These are phyloP conservation scores for Scaptomyza hsui DNA, from an alignment of 1,140 invertebrate genomes.

Conservation along the genomic window DNA sequence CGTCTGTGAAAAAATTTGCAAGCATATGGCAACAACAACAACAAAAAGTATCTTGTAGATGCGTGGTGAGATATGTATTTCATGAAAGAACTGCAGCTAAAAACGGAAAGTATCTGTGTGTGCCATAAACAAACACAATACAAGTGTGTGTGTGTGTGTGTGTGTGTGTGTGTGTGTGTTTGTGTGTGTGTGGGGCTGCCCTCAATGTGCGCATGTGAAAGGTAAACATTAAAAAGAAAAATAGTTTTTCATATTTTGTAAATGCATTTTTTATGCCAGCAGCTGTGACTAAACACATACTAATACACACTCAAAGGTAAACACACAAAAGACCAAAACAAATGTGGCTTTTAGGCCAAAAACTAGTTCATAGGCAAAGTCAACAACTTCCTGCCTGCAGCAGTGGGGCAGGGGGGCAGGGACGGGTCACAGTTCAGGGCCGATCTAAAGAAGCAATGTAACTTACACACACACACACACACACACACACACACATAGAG, in stretches of 20 bases:
- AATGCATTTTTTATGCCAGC: conserved; percentile 53
- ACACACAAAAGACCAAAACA: conserved; percentile 40
- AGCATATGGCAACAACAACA: conserved; percentile 8
- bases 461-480: conserved; percentile 36
- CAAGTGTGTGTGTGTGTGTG: background rate
- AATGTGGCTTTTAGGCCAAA: conserved; percentile 51
- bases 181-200: conserved; percentile 35
- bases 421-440: conserved; percentile 36
- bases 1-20: conserved; percentile 13
- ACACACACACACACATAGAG: background rate
- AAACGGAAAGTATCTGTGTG: conserved; percentile 5
- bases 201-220: conserved; percentile 49
- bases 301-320: conserved; percentile 26
- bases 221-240: conserved; percentile 73
- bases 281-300: conserved; percentile 50
- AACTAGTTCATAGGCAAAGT: conserved; percentile 28
- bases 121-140: conserved; percentile 34
- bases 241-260: conserved; percentile 36
- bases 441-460: conserved; percentile 41
- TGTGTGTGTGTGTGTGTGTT: background rate
- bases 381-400: conserved; percentile 44
- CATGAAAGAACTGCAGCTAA: conserved; percentile 14
- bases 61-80: conserved; percentile 3
- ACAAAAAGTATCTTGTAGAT: conserved; percentile 22
- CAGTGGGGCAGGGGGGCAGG: conserved; percentile 14